These are phyloP conservation scores for Rhinopomastus cyanomelas DNA, from an alignment of 2,113 vertebrate genomes.

Conservation along the genomic window DNA sequence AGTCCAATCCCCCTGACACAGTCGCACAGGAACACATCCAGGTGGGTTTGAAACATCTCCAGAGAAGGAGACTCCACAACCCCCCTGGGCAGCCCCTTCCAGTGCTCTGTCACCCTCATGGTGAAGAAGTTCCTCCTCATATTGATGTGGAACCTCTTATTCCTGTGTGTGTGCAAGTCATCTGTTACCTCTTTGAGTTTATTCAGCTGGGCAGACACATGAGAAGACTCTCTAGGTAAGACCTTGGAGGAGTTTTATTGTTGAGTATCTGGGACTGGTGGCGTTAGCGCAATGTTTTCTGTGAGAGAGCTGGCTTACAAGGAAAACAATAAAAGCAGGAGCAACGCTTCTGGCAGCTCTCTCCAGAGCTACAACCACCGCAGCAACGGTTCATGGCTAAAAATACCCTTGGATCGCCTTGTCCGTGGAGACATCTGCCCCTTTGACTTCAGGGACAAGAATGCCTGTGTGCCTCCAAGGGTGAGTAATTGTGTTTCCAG, in stretches of 20 bases:
- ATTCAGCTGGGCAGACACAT: constrained; percentile 13
- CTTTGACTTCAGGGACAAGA: not conserved
- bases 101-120: too few species aligned
- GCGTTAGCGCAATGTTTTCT: not conserved
- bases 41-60: too few species aligned
- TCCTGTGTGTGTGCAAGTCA: not conserved
- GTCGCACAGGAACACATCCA: too few species aligned
- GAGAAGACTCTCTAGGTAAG: not conserved
- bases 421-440: not conserved
- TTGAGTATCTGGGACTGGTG: not conserved
- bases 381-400: not conserved
- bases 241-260: not conserved
- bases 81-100: too few species aligned
- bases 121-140: too few species aligned
- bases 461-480: not conserved
- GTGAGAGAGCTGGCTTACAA: constrained; percentile 10
- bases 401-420: not conserved
- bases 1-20: too few species aligned
- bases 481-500: not conserved
- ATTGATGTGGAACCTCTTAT: too few species aligned
- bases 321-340: constrained; percentile 34
- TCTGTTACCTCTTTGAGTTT: not conserved
- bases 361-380: not conserved
- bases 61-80: too few species aligned
- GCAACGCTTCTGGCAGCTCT: constrained; percentile 33